These are phyloP conservation scores for Capitulum mitella DNA, from an alignment of 2,888 invertebrate genomes.

Conservation along the genomic window DNA sequence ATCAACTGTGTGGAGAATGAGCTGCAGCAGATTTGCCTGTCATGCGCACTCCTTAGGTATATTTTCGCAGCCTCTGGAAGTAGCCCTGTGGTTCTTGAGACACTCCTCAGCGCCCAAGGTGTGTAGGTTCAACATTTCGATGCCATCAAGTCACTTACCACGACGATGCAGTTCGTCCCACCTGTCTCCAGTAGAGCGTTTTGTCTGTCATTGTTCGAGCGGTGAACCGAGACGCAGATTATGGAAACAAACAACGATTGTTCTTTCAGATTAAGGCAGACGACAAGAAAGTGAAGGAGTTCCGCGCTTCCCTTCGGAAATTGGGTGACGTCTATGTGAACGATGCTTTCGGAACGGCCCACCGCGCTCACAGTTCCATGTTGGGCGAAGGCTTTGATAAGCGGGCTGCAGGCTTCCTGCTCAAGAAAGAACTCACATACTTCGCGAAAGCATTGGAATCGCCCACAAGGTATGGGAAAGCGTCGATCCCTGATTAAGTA, in stretches of 20 bases:
- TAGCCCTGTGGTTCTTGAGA: too few relatives aligned
- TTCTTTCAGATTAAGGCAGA: constrained; percentile 62
- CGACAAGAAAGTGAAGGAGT: constrained; percentile 47
- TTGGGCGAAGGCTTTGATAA: constrained; percentile 88
- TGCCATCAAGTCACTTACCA: not conserved
- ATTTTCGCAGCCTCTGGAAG: too few relatives aligned
- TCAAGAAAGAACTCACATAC: constrained; percentile 96
- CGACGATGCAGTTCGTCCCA: not conserved
- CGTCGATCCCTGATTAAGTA: not conserved
- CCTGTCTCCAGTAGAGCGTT: not conserved
- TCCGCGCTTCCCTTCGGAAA: constrained; percentile 61
- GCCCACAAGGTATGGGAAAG: constrained; percentile 54
- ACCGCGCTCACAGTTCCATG: constrained; percentile 91
- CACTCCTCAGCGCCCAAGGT: too few relatives aligned
- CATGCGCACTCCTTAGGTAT: too few relatives aligned
- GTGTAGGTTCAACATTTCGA: not conserved
- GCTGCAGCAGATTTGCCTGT: too few relatives aligned
- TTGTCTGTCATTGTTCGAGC: too few relatives aligned
- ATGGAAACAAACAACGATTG: too few relatives aligned
- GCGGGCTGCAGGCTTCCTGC: constrained; percentile 86
- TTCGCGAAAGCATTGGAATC: constrained; percentile 96
- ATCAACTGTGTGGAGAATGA: too few relatives aligned
- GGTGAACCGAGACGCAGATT: too few relatives aligned
- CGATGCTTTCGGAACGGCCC: constrained; percentile 97
- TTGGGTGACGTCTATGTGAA: constrained; percentile 96